Evolutionary conservation across 2,888 invertebrate species (phyloP).

Genomic region (Syrista parreyssii): DNA sequence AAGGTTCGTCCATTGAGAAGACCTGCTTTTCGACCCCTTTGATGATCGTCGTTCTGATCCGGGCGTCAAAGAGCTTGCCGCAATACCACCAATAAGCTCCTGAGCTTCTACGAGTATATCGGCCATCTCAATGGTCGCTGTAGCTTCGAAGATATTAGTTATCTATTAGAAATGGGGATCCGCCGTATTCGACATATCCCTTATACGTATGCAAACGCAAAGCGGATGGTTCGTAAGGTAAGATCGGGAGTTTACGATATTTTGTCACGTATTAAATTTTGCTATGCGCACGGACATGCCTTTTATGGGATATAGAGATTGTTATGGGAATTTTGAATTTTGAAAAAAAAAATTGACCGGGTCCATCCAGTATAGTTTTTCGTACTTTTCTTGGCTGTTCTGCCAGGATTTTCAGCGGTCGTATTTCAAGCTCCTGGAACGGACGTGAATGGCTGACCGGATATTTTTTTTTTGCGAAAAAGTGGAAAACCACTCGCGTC

Average conservation of each 20-base stretch:
- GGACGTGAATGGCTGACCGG: not conserved
- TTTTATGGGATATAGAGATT: too few species aligned
- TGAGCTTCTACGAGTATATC: not conserved
- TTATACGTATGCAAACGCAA: not conserved
- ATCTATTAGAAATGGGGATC: not conserved
- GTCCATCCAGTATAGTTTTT: too few species aligned
- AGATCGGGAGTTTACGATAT: not conserved
- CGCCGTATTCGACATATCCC: not conserved
- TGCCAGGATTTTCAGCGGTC: not conserved
- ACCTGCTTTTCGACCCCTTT: conserved; percentile 13
- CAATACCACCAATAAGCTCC: conserved; percentile 16
- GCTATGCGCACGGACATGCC: too few species aligned
- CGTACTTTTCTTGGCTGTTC: not conserved
- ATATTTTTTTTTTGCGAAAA: not conserved
- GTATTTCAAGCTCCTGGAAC: not conserved
- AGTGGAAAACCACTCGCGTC: conserved; percentile 2
- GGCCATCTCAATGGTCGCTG: not conserved
- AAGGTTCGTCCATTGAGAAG: conserved; percentile 8
- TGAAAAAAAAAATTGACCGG: too few species aligned
- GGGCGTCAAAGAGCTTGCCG: conserved; percentile 25
- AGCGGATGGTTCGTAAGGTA: not conserved
- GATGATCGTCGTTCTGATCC: conserved; percentile 27
- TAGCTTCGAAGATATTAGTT: not conserved
- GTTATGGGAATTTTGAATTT: too few species aligned
- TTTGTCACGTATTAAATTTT: not conserved